Evolutionary conservation across 1,140 invertebrate species (phyloP).

Genomic region (Nasonia vitripennis): DNA sequence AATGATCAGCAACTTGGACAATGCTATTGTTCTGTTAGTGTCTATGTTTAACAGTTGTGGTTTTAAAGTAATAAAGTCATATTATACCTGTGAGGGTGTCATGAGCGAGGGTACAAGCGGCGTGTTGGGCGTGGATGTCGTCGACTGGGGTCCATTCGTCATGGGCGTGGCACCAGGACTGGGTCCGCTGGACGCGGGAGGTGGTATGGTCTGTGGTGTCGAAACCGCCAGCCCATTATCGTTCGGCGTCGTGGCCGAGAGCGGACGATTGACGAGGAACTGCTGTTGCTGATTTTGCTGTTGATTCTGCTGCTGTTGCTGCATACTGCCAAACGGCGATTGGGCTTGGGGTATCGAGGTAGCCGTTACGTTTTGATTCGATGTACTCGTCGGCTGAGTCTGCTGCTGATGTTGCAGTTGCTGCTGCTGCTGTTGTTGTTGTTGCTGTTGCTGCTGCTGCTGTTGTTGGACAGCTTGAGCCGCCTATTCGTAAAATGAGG

Average conservation of each 20-base stretch:
- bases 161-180: constrained; percentile 67
- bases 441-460: constrained; percentile 58
- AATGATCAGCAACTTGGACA: no score
- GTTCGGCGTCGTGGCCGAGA: constrained; percentile 67
- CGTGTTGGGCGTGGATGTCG: constrained; percentile 70
- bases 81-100: constrained; percentile 67
- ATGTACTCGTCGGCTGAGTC: constrained; percentile 62
- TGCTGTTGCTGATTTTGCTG: constrained; percentile 70
- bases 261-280: constrained; percentile 63
- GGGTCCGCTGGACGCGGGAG: constrained; percentile 68
- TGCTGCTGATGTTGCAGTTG: constrained; percentile 63
- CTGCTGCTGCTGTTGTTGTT: constrained; percentile 62
- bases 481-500: background rate
- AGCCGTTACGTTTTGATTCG: constrained; percentile 63
- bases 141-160: constrained; percentile 70
- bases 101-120: constrained; percentile 71
- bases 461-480: constrained; percentile 56
- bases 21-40: no score
- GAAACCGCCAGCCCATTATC: constrained; percentile 66
- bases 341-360: constrained; percentile 71
- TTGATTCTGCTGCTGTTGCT: constrained; percentile 61
- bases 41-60: no score
- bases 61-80: no score
- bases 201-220: constrained; percentile 68
- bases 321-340: constrained; percentile 73